Evolutionary conservation across 2,113 vertebrate species (phyloP).

Genomic region (Heptranchias perlo): DNA sequence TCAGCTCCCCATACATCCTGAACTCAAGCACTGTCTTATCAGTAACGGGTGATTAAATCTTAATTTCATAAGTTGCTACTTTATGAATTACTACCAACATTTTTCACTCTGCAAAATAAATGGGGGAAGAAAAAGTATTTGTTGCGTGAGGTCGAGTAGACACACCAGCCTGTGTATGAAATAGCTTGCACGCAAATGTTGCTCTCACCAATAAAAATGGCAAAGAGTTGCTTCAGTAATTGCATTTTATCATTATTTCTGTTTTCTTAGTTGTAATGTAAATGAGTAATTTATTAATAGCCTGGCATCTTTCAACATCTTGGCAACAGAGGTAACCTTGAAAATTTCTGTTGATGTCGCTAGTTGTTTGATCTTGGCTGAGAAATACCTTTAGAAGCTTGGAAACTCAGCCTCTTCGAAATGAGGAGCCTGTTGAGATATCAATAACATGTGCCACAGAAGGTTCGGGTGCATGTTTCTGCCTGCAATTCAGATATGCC

Average conservation of each 20-base stretch:
- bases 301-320: neutral
- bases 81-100: neutral
- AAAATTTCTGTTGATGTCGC: neutral
- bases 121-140: neutral
- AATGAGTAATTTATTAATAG: neutral
- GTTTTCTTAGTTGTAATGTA: neutral
- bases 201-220: neutral
- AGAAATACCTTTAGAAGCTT: neutral
- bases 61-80: neutral
- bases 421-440: neutral
- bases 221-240: constrained; percentile 11
- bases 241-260: neutral
- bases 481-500: neutral
- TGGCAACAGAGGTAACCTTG: neutral
- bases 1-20: neutral
- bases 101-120: neutral
- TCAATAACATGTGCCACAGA: neutral
- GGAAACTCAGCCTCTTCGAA: neutral
- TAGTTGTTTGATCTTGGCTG: neutral
- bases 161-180: neutral
- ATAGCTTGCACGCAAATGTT: neutral
- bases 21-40: neutral
- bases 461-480: neutral
- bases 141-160: neutral
- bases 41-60: neutral